Percentiles rank a stretch among this genome's conserved stretches.
Conservation (phyloP, 2,888 invertebrate species). For the Halocaridina rubra region DNA sequence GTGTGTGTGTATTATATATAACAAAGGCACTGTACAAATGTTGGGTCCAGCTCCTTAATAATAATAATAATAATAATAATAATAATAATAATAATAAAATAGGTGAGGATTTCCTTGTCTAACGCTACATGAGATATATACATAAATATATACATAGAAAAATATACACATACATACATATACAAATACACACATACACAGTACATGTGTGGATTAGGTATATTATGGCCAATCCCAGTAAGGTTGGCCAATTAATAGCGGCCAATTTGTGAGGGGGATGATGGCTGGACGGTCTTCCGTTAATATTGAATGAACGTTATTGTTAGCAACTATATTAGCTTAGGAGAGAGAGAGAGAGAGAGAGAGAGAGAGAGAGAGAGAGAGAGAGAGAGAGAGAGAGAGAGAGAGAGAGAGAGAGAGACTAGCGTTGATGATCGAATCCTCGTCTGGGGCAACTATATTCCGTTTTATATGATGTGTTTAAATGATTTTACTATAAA, state of each 20-base stretch:
- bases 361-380: neutral
- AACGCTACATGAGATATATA: neutral
- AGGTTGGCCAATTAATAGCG: neutral
- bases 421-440: neutral
- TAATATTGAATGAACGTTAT: neutral
- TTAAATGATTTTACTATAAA: neutral
- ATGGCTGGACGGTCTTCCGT: too few relatives aligned
- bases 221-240: neutral
- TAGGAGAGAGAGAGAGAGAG: neutral
- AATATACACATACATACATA: neutral
- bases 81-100: too few relatives aligned
- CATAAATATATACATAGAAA: neutral
- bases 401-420: conserved; percentile 3
- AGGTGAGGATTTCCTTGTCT: neutral
- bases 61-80: too few relatives aligned
- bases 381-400: neutral
- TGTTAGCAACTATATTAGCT: neutral
- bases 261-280: neutral
- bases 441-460: neutral
- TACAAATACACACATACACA: neutral
- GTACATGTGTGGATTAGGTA: neutral
- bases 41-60: neutral
- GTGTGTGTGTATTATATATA: neutral
- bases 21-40: neutral
- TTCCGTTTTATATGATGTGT: neutral